Evolutionary conservation across 2,113 vertebrate genomes (phyloP), one percentile per base, ranked within the genome.

Genomic region (Dicaeum eximium): DNA sequence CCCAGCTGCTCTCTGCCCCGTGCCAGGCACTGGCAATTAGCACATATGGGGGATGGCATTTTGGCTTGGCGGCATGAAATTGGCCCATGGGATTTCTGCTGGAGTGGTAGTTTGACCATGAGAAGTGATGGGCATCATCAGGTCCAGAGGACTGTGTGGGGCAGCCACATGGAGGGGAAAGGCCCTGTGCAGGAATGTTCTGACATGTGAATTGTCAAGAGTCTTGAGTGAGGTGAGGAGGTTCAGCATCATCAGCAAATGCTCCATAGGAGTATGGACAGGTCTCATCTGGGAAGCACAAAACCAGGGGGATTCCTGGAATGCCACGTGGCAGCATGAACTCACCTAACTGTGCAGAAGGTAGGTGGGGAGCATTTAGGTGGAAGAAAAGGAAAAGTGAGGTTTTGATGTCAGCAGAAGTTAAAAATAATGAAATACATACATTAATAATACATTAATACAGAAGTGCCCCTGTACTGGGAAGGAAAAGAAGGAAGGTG

Each of bases 291-390:
- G 42, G 42, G 56, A 80, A 61, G 16, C 0, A 0, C 42, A 77
- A 72, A 91, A 58, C 67, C 21, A 37, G 45, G 28, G 23, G 5
- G 13, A 35, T 69, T 28, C 45, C 40, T 72, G 50, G 45, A 51
- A 50, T 88, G 69, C 40, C 1, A 1, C 0, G 0, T 17, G 31
- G 42, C 48, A 90, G 56, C 16, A 2, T 33, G 60, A 51, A 11
- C 51, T 90, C 53, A 24, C 51, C 20, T 51, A 18, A 24, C 64
- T 73, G 17, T 78, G 42, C 38, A 33, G 31, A 73, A 81, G 51
- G 47, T 42, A 53, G 21, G 44, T 4, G 2, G 47, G 62, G 51
- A 87, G 56, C 30, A 37, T 80, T 84, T 87, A 62, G 47, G 15
- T 82, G 45, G 40, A 90, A 75, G 19, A 44, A 80, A 78, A 83